Base-by-base conservation (phyloP, 2,888 invertebrate genomes). In the Colletes collaris region DNA sequence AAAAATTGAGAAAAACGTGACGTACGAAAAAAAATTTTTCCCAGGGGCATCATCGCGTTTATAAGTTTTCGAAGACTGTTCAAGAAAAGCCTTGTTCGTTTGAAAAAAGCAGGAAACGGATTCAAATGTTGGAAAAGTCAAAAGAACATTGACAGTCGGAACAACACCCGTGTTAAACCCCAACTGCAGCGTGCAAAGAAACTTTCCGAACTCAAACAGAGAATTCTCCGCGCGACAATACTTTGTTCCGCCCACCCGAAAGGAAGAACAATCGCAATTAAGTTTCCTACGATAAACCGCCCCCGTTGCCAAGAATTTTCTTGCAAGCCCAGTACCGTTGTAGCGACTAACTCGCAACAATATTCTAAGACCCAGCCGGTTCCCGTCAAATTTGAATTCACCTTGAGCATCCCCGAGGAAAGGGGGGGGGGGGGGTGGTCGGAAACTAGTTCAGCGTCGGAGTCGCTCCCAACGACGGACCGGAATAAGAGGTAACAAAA, bases 401-500 rank as follows among this genome's bases (percentile, higher is more conserved):
- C 67, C 52, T 68, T 56, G 46, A 40, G 37, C 10, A 67, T 52
- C 56, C 46, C 50, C 50, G 58, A 19, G 13, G 44, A 16, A 0
- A 37, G 59, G n/a, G n/a, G n/a, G n/a, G n/a, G 16, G 27, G 44
- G 40, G 3, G n/a, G 46, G 46, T 27, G 27, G 27, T 27, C 35
- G 55, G 55, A 70, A 78, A 76, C 76, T 76, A 69, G 65, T 65
- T 69, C 65, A 49, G 49, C 68, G 37, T 37, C 27, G 46, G 50
- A 73, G 66, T 76, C 69, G 62, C 53, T 60, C 53, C 10, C 55
- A 53, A 44, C 50, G 52, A 63, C 63, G 27, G 58, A 19, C 16
- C 16, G 62, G 77, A 77, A 82, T 79, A 78, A 76, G 71, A 73
- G 66, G 74, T 64, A 71, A 74, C 77, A 67, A 73, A 77, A 77